phyloP scores from a whole-genome alignment of 1,140 invertebrate species.

The Pseudobourletiella spinata region DNA sequence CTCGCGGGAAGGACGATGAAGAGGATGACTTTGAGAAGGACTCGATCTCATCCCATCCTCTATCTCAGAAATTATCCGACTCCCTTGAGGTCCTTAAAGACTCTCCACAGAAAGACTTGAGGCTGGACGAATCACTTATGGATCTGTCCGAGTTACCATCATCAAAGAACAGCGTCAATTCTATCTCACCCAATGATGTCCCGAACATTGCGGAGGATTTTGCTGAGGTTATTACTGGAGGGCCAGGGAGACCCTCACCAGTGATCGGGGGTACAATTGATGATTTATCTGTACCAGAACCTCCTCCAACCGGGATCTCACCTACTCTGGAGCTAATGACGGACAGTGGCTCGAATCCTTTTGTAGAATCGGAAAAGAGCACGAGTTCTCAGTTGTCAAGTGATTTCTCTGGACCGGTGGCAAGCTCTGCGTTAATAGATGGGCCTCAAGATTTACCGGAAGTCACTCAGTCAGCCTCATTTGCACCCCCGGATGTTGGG shows the following conservation, averaged over 20 bases:
- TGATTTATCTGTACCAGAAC: not conserved
- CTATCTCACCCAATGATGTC: constrained; percentile 16
- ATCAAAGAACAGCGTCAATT: constrained; percentile 23
- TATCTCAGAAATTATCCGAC: constrained; percentile 26
- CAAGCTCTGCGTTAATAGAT: not conserved
- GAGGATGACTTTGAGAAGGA: constrained; percentile 32
- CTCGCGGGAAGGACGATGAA: not conserved
- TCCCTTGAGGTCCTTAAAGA: constrained; percentile 32
- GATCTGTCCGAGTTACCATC: constrained; percentile 26
- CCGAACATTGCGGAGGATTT: constrained; percentile 22
- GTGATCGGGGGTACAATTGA: not conserved
- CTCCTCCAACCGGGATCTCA: too few relatives aligned
- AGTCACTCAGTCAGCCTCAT: not conserved
- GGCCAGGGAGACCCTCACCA: not conserved
- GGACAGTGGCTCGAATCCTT: too few relatives aligned
- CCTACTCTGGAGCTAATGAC: too few relatives aligned
- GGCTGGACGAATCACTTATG: constrained; percentile 23
- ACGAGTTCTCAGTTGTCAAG: not conserved
- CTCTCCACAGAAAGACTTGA: constrained; percentile 25
- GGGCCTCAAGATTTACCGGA: not conserved
- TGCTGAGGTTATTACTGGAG: not conserved
- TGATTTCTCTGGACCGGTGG: not conserved
- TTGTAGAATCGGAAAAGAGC: not conserved
- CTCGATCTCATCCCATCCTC: constrained; percentile 19
- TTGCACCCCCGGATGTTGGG: not conserved